phyloP scores from a whole-genome alignment of 2,888 invertebrate genomes.

The Reticulitermes lucifugus region DNA sequence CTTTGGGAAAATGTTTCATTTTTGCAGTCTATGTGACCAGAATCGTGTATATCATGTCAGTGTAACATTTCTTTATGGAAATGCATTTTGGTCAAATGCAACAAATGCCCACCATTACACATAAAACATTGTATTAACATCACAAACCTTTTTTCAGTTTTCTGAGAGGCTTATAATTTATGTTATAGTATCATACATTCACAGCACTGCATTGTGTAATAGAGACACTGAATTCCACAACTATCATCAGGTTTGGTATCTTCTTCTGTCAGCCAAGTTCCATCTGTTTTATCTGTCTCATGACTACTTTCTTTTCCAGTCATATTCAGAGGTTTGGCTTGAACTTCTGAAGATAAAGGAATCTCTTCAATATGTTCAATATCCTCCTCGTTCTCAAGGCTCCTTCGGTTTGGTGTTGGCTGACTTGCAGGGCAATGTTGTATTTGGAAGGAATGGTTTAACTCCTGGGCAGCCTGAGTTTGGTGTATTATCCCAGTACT shows the following conservation, averaged over 20 bases:
- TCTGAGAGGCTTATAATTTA: not conserved
- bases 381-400: conserved; percentile 18
- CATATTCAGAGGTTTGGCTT: not conserved
- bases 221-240: conserved; percentile 72
- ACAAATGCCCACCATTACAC: not conserved
- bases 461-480: not conserved
- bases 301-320: not conserved
- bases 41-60: not conserved
- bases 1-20: too few species aligned
- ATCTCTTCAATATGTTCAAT: conserved; percentile 27
- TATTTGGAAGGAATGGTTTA: not conserved
- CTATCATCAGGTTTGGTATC: conserved; percentile 66
- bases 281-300: conserved; percentile 25
- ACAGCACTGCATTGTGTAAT: conserved; percentile 73
- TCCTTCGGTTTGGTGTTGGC: not conserved
- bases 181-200: conserved; percentile 68
- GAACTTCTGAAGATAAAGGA: not conserved
- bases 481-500: not conserved
- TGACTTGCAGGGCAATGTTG: conserved; percentile 4
- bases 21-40: not conserved
- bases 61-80: not conserved
- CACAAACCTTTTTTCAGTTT: not conserved
- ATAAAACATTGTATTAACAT: not conserved
- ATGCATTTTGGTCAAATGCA: not conserved
- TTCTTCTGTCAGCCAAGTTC: not conserved